Base-by-base conservation (phyloP, 2,113 vertebrate species). In the Pelodiscus sinensis region DNA sequence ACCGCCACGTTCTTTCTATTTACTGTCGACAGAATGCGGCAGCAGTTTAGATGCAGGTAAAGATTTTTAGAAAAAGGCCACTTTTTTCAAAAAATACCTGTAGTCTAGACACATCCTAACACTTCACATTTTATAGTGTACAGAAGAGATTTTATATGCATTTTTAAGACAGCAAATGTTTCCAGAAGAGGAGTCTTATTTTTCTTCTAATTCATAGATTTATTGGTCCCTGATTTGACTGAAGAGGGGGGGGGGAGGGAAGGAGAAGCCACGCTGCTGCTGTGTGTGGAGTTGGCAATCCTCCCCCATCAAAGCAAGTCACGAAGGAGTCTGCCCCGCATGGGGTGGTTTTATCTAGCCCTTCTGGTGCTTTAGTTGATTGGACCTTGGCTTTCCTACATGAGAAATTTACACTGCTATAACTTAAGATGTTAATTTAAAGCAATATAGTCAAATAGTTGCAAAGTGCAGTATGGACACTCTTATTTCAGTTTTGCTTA, bases 341-440 rank as follows among this genome's bases (percentile, higher is more conserved):
- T 29, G 1, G 55, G 60, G 7, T 50, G 56, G 73, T 79, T 15
- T 8, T 9, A 0, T 0, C 50, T 4, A 15, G 6, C 62, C 60
- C 54, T 8, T 4, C 31, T 1, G 0, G 54, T 35, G 18, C 56
- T 51, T 51, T 1, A 0, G 22, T 27, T 9, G 1, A 84, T 29
- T 27, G 35, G 35, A 25, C 29, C 8, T 0, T 3, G 25, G 81
- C 56, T 85, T 24, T 57, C 57, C 52, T 25, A 2, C 0, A 0
- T 14, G 62, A 82, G 9, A 44, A 29, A 8, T 7, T 16, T 1
- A 0, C 24, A 16, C 11, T 58, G 54, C 35, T 0, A 1, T 88
- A 52, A 82, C 25, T 11, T 58, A 22, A 50, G 16, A 11, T 24
- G n/a, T 86, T 31, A 81, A 58, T 27, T 58, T 9, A 81, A 31